Conservation (phyloP, 2,888 invertebrate genomes). For the Conops quadrifasciatus region DNA sequence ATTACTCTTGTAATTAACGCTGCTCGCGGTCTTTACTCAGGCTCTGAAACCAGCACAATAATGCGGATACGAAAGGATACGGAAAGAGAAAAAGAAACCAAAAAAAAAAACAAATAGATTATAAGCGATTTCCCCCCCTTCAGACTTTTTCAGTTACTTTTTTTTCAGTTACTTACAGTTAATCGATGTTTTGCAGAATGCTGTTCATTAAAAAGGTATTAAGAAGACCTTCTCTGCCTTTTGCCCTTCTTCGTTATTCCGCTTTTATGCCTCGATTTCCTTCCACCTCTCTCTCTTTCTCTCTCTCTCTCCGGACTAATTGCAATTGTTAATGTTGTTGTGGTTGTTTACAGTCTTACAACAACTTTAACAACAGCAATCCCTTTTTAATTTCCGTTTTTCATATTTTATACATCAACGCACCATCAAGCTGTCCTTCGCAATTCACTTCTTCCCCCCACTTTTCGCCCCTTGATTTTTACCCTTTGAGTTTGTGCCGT, state of each 20-base stretch:
- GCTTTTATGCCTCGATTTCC: not conserved
- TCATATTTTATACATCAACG: conserved; percentile 24
- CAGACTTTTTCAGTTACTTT: not conserved
- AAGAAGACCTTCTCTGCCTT: not conserved
- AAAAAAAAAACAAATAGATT: not conserved
- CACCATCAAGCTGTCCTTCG: conserved; percentile 2
- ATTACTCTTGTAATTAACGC: too few relatives aligned
- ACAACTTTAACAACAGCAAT: not conserved
- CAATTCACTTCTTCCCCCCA: not conserved
- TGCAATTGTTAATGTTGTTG: conserved; percentile 14
- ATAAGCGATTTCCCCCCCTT: not conserved
- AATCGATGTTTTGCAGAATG: conserved; percentile 8
- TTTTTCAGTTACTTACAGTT: not conserved
- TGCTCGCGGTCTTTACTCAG: too few relatives aligned
- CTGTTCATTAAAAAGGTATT: conserved; percentile 28
- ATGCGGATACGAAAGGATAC: not conserved
- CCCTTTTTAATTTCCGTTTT: conserved; percentile 19
- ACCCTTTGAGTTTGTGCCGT: not conserved
- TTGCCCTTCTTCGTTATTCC: not conserved
- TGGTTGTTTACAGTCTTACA: conserved; percentile 7
- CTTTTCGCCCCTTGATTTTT: not conserved
- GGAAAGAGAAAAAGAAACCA: not conserved
- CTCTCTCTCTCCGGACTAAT: not conserved
- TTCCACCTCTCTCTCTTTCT: not conserved
- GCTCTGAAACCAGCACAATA: too few relatives aligned